These are phyloP conservation scores for Mesocricetus auratus DNA, from an alignment of 2,113 vertebrate genomes.

Conservation along the genomic window DNA sequence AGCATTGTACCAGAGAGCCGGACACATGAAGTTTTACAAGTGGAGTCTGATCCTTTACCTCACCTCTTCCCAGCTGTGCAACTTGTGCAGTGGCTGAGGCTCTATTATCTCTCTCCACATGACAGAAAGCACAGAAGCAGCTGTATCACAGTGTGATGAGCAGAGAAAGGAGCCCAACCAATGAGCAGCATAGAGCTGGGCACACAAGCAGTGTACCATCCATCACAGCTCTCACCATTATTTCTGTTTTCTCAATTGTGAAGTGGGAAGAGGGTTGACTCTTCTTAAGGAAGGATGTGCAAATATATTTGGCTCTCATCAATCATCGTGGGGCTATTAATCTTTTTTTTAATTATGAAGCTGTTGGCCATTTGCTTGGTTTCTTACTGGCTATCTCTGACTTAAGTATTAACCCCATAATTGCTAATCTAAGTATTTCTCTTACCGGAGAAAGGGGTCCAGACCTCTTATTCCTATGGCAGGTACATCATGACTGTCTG, in stretches of 20 bases:
- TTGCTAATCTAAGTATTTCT: too few species aligned
- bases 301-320: neutral
- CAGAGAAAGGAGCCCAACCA: too few species aligned
- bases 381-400: too few species aligned
- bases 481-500: too few species aligned
- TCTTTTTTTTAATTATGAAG: neutral
- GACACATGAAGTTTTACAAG: too few species aligned
- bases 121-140: neutral
- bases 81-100: neutral
- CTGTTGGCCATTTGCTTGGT: too few species aligned
- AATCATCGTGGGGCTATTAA: neutral
- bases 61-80: neutral
- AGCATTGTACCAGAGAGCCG: neutral
- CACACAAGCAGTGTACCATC: neutral
- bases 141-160: neutral
- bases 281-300: neutral
- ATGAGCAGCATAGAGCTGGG: accelerated
- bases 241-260: neutral
- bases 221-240: neutral
- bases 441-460: too few species aligned
- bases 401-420: too few species aligned
- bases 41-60: neutral
- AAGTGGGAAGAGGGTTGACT: neutral
- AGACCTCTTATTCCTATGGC: too few species aligned
- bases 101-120: too few species aligned